A percentile compares a stretch with the other conserved stretches of the same genome.
phyloP scores from a whole-genome alignment of 37 sponge, comb jelly and placozoan genomes.

The Dysidea cf. avara region DNA sequence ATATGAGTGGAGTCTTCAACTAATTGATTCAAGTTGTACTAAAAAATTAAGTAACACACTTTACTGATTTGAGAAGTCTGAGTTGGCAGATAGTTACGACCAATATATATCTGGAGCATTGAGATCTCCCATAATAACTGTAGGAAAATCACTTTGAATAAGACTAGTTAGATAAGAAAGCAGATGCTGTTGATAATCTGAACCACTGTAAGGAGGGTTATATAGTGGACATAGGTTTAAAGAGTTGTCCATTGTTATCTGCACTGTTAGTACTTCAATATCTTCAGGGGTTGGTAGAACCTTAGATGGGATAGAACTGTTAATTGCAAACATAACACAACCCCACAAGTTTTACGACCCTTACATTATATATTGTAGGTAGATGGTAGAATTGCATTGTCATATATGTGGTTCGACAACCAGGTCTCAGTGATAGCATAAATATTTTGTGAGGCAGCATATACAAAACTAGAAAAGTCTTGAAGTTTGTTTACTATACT shows the following conservation, averaged over 20 bases:
- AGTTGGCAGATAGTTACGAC: constrained; percentile 1
- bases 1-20: constrained; percentile 28
- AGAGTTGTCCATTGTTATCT: background rate
- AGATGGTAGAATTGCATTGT: constrained; percentile 22
- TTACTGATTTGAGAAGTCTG: background rate
- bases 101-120: constrained; percentile 38
- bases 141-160: background rate
- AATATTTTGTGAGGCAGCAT: constrained; percentile 1
- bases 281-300: constrained; percentile 6
- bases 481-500: constrained; percentile 33
- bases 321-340: constrained; percentile 33
- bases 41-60: constrained; percentile 35
- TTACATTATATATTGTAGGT: constrained; percentile 24
- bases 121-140: constrained; percentile 36
- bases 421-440: constrained; percentile 29
- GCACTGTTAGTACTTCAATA: constrained; percentile 27
- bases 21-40: constrained; percentile 29
- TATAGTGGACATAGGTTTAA: background rate
- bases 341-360: constrained; percentile 38
- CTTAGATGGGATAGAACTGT: constrained; percentile 3
- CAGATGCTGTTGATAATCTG: background rate
- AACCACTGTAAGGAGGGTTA: constrained; percentile 4
- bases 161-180: background rate
- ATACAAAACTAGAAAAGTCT: constrained; percentile 14
- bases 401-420: constrained; percentile 8